Conservation (phyloP, 2,113 vertebrate species). For the Notechis scutatus region DNA sequence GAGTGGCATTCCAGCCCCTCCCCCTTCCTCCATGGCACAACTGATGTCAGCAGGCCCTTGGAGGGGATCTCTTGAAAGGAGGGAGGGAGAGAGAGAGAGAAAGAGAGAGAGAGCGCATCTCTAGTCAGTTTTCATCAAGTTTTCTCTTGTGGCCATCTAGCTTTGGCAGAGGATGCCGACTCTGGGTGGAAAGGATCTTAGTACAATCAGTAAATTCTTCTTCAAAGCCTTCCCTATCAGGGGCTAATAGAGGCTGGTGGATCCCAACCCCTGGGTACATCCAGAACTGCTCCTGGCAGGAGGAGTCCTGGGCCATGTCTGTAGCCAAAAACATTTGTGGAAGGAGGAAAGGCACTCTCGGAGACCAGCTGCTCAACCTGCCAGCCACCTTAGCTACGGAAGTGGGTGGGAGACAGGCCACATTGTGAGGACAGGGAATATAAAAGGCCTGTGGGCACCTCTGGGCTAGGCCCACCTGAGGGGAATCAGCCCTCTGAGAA, state of each 20-base stretch:
- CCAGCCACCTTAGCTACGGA: not conserved
- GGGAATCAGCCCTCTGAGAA: not conserved
- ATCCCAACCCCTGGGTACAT: not conserved
- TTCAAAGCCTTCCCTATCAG: not conserved
- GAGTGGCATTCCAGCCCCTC: not conserved
- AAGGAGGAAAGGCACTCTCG: not conserved
- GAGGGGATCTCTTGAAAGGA: not conserved
- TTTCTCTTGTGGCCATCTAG: not conserved
- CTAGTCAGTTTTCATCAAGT: not conserved
- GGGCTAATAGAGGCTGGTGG: not conserved
- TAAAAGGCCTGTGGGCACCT: not conserved
- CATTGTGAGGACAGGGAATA: not conserved
- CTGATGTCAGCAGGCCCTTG: not conserved
- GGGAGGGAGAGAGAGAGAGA: not conserved
- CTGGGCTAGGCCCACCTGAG: not conserved
- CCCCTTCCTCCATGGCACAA: not conserved
- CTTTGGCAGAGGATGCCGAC: not conserved
- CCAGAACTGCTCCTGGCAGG: not conserved
- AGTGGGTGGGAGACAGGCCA: not conserved
- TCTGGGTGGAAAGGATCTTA: not conserved
- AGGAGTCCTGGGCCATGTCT: not conserved
- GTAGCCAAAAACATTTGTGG: not conserved
- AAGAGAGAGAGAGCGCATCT: not conserved
- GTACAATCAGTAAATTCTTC: not conserved
- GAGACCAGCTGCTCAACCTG: not conserved